Conservation (phyloP, 2,797 vertebrate species). For the Macrochelys suwanniensis region DNA sequence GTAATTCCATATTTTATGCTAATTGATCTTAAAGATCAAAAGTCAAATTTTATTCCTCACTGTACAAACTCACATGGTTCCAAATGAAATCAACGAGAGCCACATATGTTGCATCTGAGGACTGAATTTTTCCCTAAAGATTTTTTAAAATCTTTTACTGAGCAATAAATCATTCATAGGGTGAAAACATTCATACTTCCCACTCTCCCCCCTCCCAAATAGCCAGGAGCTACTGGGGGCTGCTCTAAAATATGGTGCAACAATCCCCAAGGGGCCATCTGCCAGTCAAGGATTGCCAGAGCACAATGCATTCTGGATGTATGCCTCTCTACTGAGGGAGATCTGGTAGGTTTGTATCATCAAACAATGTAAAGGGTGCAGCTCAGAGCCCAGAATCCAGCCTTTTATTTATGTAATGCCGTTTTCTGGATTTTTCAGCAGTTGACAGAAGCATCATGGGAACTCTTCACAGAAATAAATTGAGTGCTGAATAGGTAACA, state of each 20-base stretch:
- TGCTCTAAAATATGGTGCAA: background rate
- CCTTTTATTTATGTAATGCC: background rate
- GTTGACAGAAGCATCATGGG: rapidly evolving
- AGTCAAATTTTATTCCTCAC: conserved; percentile 33
- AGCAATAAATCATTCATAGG: background rate
- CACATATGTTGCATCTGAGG: conserved; percentile 36
- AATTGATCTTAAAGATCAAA: conserved; percentile 59
- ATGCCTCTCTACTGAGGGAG: background rate
- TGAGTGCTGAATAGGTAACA: background rate
- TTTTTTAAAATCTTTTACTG: conserved; percentile 50
- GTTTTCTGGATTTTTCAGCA: background rate
- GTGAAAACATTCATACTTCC: background rate
- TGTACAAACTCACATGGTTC: background rate
- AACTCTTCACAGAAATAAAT: background rate
- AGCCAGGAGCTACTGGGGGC: background rate
- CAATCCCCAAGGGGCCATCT: rapidly evolving
- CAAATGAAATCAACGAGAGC: conserved; percentile 35
- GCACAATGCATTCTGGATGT: background rate
- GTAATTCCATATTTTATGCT: conserved; percentile 49
- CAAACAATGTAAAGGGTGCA: background rate
- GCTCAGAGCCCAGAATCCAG: background rate
- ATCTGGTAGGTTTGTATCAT: background rate
- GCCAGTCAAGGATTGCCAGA: background rate
- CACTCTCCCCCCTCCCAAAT: conserved; percentile 10
- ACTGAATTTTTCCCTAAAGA: conserved; percentile 31